Evolutionary conservation across 1,140 invertebrate species (phyloP).

Genomic region (Asobara japonica): DNA sequence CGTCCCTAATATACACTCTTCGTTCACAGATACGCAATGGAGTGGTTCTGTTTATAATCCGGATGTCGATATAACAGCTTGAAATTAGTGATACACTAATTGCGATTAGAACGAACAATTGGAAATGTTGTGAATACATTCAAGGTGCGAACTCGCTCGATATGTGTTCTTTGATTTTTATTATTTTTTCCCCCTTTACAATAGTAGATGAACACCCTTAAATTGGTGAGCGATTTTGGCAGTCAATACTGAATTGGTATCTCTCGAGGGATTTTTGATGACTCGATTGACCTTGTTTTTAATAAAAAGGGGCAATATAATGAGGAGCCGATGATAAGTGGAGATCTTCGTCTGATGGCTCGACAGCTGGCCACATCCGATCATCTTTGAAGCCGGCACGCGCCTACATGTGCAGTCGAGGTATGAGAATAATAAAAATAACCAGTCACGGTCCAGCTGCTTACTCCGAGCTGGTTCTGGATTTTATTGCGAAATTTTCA

Average conservation of each 20-base stretch:
- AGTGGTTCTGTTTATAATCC: too few species aligned
- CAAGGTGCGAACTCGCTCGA: too few species aligned
- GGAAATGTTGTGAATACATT: too few species aligned
- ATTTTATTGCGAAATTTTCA: conserved; percentile 8
- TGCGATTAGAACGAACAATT: too few species aligned
- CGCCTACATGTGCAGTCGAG: conserved; percentile 18
- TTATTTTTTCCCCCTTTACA: too few species aligned
- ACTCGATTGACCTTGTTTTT: neutral
- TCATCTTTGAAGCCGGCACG: conserved; percentile 32
- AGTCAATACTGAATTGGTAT: neutral
- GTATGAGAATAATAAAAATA: conserved; percentile 45
- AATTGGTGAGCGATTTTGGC: too few species aligned
- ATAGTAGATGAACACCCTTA: too few species aligned
- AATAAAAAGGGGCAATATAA: neutral
- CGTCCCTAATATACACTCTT: too few species aligned
- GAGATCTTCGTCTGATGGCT: conserved; percentile 27
- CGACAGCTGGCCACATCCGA: conserved; percentile 33
- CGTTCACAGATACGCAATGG: too few species aligned
- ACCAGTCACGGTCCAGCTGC: conserved; percentile 55
- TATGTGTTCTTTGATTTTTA: too few species aligned
- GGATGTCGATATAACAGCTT: too few species aligned
- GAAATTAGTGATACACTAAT: too few species aligned
- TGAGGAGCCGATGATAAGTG: neutral
- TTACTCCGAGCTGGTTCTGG: conserved; percentile 32
- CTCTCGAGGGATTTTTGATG: neutral